A percentile compares a stretch with the other conserved stretches of the same genome.
Conservation (phyloP, 64 coral and sea anemone genomes). For the Stichodactyla mertensii region DNA sequence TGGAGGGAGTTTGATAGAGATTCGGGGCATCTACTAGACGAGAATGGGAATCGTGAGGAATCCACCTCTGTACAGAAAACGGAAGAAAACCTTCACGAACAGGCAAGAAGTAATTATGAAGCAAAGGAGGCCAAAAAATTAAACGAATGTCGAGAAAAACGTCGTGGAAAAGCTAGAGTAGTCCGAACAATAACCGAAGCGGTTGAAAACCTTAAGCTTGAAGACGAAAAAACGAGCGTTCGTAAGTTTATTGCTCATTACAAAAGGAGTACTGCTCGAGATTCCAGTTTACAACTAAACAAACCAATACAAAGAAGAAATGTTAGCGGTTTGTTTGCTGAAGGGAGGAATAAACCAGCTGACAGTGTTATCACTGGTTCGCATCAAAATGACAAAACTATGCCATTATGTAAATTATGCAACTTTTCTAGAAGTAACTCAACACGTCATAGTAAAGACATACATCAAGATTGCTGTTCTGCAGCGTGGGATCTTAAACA, state of each 20-base stretch:
- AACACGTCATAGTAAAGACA: background rate
- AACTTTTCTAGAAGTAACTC: background rate
- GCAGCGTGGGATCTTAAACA: background rate
- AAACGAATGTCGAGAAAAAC: background rate
- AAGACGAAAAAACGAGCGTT: slow-evolving; percentile 21
- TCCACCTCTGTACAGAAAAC: background rate
- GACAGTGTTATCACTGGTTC: background rate
- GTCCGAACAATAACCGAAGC: slow-evolving; percentile 35
- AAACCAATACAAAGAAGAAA: background rate
- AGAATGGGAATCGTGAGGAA: background rate
- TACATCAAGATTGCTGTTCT: background rate
- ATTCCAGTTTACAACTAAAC: slow-evolving; percentile 7
- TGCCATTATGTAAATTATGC: background rate
- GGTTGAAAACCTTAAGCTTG: slow-evolving; percentile 32
- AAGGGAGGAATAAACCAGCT: background rate
- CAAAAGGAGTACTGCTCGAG: background rate
- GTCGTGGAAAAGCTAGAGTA: background rate
- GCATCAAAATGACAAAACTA: background rate
- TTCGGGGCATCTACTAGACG: slow-evolving; percentile 28
- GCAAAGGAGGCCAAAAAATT: background rate
- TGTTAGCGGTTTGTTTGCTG: background rate
- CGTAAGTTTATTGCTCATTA: slow-evolving; percentile 19
- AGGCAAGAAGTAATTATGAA: background rate
- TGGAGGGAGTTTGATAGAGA: slow-evolving; percentile 70
- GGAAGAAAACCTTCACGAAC: background rate